Evolutionary conservation across 1,140 invertebrate genomes (phyloP).

Genomic region (Drosophila truncata): DNA sequence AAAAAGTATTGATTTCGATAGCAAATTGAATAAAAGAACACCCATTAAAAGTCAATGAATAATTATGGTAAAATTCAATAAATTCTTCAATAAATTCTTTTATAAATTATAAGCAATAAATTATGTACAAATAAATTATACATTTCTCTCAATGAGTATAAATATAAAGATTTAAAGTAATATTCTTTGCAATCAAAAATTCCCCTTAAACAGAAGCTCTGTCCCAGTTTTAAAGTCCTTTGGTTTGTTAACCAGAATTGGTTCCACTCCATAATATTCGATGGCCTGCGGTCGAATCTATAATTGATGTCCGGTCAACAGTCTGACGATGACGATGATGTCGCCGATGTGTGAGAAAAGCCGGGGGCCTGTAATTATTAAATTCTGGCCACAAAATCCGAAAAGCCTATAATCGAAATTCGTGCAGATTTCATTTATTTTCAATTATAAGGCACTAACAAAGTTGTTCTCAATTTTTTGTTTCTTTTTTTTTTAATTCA

Average conservation of each 20-base stretch:
- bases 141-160: background rate
- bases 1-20: background rate
- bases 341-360: constrained; percentile 13
- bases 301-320: constrained; percentile 45
- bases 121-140: background rate
- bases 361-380: constrained; percentile 54
- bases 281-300: constrained; percentile 49
- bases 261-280: constrained; percentile 6
- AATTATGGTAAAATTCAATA: background rate
- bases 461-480: constrained; percentile 2
- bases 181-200: background rate
- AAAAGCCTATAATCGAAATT: constrained; percentile 66
- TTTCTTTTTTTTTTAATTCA: background rate
- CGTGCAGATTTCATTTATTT: constrained; percentile 23
- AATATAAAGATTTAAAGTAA: background rate
- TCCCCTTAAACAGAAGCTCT: constrained; percentile 6
- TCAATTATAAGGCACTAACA: constrained; percentile 25
- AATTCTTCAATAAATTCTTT: background rate
- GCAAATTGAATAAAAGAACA: background rate
- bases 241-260: constrained; percentile 1
- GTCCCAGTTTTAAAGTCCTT: constrained; percentile 15
- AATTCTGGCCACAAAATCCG: constrained; percentile 54
- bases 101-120: background rate
- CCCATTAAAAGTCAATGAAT: background rate
- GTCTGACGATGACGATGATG: background rate